Conservation (phyloP, 1,140 invertebrate species). For the Polypedilum pembai region DNA sequence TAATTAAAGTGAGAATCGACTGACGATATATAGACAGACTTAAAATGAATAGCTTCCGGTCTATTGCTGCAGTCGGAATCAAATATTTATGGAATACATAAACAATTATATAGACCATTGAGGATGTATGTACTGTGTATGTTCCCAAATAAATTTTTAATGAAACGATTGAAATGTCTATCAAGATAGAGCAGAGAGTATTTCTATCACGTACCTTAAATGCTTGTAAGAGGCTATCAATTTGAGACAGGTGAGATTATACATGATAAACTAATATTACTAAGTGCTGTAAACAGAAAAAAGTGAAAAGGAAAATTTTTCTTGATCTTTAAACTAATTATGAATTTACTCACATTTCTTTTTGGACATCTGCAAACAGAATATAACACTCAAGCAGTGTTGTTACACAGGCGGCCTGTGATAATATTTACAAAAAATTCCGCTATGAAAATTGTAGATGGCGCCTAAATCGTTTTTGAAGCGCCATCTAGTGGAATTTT, state of each 20-base stretch:
- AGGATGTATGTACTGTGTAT: not conserved
- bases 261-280: not conserved
- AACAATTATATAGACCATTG: not conserved
- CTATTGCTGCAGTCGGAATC: not conserved
- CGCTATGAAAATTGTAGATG: too few species aligned
- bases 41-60: not conserved
- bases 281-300: not conserved
- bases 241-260: not conserved
- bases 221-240: not conserved
- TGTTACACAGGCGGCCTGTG: too few species aligned
- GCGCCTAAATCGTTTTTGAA: too few species aligned
- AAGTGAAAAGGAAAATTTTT: not conserved
- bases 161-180: not conserved
- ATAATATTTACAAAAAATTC: too few species aligned
- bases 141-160: not conserved
- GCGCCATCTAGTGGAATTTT: too few species aligned
- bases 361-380: not conserved
- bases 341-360: constrained; percentile 4
- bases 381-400: too few species aligned
- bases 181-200: not conserved
- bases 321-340: constrained; percentile 18
- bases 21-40: not conserved
- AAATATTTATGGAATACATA: not conserved
- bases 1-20: not conserved
- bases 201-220: not conserved